Percentiles rank a stretch among this genome's conserved stretches.
phyloP scores from a whole-genome alignment of 2,888 invertebrate genomes.

The Gortyna flavago region DNA sequence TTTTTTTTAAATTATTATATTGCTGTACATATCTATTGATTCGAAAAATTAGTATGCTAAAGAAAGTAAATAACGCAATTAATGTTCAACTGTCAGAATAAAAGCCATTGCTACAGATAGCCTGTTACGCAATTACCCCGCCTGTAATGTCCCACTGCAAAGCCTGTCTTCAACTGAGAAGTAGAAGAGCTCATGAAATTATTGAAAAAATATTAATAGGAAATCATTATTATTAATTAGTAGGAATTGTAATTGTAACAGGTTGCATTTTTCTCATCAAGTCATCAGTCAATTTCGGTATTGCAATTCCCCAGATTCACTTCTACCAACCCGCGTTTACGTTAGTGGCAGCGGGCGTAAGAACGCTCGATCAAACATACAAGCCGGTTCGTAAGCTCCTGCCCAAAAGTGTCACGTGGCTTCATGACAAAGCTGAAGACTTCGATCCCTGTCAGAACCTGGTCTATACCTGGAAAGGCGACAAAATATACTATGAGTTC shows the following conservation, averaged over 20 bases:
- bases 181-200: too few relatives aligned
- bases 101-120: too few relatives aligned
- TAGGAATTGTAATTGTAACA: too few relatives aligned
- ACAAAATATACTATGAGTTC: conserved; percentile 94
- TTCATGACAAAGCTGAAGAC: conserved; percentile 92
- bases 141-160: neutral
- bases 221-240: too few relatives aligned
- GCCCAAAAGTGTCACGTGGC: conserved; percentile 94
- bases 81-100: too few relatives aligned
- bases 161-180: neutral
- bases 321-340: conserved; percentile 99
- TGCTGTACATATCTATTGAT: too few relatives aligned
- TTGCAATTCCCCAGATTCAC: conserved; percentile 90
- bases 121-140: too few relatives aligned
- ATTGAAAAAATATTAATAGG: too few relatives aligned
- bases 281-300: neutral
- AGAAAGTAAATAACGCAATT: too few relatives aligned
- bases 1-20: too few relatives aligned
- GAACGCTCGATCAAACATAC: conserved; percentile 91
- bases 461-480: conserved; percentile 92
- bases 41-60: too few relatives aligned
- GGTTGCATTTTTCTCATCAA: too few relatives aligned
- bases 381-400: conserved; percentile 92
- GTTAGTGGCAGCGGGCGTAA: conserved; percentile 96
- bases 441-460: conserved; percentile 94